Conservation (phyloP, 2,113 vertebrate species). For the Scortum barcoo region DNA sequence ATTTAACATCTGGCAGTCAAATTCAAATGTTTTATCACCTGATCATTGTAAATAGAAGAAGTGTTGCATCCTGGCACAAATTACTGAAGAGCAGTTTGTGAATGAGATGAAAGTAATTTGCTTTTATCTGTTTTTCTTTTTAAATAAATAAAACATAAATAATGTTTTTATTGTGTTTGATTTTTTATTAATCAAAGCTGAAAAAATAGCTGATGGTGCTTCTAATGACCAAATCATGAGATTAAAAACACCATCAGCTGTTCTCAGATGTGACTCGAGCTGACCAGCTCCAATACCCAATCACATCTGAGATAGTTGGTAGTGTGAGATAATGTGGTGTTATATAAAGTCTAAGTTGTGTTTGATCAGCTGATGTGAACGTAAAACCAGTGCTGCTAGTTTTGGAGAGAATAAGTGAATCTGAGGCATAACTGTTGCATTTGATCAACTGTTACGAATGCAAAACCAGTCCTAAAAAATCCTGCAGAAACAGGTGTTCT, state of each 20-base stretch:
- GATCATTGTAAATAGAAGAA: too few species aligned
- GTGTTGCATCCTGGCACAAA: too few species aligned
- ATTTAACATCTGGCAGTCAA: too few species aligned
- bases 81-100: too few species aligned
- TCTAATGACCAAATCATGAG: not conserved
- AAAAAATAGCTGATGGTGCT: not conserved
- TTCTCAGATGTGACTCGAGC: not conserved
- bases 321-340: not conserved
- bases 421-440: not conserved
- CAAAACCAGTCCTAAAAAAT: too few species aligned
- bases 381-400: not conserved
- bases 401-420: not conserved
- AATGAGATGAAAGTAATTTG: too few species aligned
- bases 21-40: too few species aligned
- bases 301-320: not conserved
- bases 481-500: too few species aligned
- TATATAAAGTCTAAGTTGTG: not conserved
- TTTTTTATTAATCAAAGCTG: not conserved
- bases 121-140: not conserved
- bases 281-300: not conserved
- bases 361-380: not conserved
- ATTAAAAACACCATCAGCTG: not conserved
- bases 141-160: too few species aligned
- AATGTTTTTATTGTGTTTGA: not conserved
- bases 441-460: too few species aligned